Evolutionary conservation across 1,140 invertebrate genomes (phyloP).

Genomic region (Caerostris extrusa): DNA sequence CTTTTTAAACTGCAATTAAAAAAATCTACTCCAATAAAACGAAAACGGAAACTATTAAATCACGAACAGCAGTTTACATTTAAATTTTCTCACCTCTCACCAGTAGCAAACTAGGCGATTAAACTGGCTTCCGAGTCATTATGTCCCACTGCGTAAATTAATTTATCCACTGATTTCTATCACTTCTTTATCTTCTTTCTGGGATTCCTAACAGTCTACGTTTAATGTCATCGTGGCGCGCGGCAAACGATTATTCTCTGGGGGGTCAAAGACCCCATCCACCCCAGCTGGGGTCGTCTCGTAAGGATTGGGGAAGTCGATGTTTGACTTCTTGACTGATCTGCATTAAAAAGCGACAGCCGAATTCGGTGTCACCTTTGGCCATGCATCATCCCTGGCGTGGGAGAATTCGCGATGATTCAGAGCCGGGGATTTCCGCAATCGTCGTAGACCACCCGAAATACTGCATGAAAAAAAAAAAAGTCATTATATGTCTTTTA

Average conservation of each 20-base stretch:
- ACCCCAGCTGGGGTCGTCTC: constrained; percentile 8
- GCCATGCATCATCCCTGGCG: not conserved
- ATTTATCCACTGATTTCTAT: not conserved
- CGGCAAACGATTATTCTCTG: not conserved
- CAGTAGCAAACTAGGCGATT: not conserved
- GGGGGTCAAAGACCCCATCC: constrained; percentile 44
- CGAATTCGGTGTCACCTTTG: not conserved
- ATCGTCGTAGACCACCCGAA: not conserved
- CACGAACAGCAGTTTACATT: not conserved
- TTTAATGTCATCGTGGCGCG: constrained; percentile 19
- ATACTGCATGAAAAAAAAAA: no score
- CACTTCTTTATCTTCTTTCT: not conserved
- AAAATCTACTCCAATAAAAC: not conserved
- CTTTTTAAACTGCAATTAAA: not conserved
- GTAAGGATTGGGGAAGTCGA: not conserved
- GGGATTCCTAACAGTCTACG: not conserved
- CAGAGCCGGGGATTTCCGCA: not conserved
- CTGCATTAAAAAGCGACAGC: not conserved
- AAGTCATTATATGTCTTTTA: no score
- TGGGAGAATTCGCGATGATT: not conserved
- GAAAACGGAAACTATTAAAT: constrained; percentile 5
- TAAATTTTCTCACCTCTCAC: constrained; percentile 12
- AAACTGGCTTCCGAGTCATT: not conserved
- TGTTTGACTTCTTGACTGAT: constrained; percentile 29
- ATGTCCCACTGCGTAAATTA: constrained; percentile 16